These are phyloP conservation scores for Podarcis raffonei DNA, from an alignment of 2,113 vertebrate species.

Conservation along the genomic window DNA sequence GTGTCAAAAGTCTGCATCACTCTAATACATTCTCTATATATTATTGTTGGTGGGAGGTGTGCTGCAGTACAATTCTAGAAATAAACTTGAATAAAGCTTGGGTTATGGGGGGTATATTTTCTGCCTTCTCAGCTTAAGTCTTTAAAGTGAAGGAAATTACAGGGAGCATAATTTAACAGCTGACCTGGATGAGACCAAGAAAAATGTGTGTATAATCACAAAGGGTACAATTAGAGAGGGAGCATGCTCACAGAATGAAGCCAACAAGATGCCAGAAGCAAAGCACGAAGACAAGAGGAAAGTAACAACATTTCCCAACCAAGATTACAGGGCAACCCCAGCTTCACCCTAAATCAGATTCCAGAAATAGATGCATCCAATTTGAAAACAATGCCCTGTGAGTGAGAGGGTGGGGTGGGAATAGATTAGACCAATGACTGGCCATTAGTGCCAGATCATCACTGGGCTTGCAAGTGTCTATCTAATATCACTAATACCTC, in stretches of 20 bases:
- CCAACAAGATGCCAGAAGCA: neutral
- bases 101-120: conserved; percentile 1
- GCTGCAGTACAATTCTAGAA: neutral
- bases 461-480: neutral
- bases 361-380: conserved; percentile 47
- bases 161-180: conserved; percentile 45
- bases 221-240: conserved; percentile 62
- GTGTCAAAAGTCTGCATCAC: neutral
- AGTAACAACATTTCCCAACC: conserved; percentile 35
- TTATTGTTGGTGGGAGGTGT: neutral
- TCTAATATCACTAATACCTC: too few species aligned
- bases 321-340: conserved; percentile 47
- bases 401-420: neutral
- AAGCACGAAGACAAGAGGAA: accelerated
- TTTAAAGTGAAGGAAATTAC: conserved; percentile 64
- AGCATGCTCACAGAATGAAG: neutral
- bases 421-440: conserved; percentile 43
- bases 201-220: conserved; percentile 27
- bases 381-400: conserved; percentile 48
- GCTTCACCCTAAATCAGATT: conserved; percentile 44
- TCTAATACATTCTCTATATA: neutral
- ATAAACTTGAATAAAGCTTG: neutral
- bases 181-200: conserved; percentile 27
- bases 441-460: conserved; percentile 35
- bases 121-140: conserved; percentile 18